Percentiles rank a stretch among this genome's conserved stretches.
Conservation (phyloP, 2,888 invertebrate genomes). For the Ephialtes manifestator region DNA sequence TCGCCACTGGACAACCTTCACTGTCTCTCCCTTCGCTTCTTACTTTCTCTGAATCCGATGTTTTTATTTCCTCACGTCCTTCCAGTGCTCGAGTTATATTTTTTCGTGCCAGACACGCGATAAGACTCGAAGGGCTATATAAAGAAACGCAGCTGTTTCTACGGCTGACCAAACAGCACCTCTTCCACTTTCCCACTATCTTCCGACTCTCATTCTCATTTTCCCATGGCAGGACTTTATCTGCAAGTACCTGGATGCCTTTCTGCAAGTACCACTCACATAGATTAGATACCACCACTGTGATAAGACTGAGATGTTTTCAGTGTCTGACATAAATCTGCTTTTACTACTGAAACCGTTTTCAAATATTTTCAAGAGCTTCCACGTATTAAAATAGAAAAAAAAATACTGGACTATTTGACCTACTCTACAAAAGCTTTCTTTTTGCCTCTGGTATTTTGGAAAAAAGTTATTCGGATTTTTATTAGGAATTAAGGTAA, state of each 20-base stretch:
- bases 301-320: not conserved
- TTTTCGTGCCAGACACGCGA: not conserved
- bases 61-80: slow-evolving; percentile 32
- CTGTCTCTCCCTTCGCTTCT: slow-evolving; percentile 18
- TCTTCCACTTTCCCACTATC: slow-evolving; percentile 26
- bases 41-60: slow-evolving; percentile 39
- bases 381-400: not conserved
- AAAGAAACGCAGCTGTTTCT: slow-evolving; percentile 16
- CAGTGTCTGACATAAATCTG: not conserved
- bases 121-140: slow-evolving; percentile 5
- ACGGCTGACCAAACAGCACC: slow-evolving; percentile 50
- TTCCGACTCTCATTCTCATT: slow-evolving; percentile 2
- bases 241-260: not conserved
- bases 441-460: no score
- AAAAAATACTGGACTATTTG: no score
- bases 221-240: slow-evolving; percentile 4
- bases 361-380: not conserved
- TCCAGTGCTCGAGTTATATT: not conserved
- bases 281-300: not conserved
- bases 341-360: not conserved
- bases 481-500: no score
- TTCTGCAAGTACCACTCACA: not conserved
- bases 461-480: no score
- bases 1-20: slow-evolving; percentile 24
- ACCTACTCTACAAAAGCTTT: no score